Base-by-base conservation (phyloP, 2,113 vertebrate species). In the Phocoena sinus region DNA sequence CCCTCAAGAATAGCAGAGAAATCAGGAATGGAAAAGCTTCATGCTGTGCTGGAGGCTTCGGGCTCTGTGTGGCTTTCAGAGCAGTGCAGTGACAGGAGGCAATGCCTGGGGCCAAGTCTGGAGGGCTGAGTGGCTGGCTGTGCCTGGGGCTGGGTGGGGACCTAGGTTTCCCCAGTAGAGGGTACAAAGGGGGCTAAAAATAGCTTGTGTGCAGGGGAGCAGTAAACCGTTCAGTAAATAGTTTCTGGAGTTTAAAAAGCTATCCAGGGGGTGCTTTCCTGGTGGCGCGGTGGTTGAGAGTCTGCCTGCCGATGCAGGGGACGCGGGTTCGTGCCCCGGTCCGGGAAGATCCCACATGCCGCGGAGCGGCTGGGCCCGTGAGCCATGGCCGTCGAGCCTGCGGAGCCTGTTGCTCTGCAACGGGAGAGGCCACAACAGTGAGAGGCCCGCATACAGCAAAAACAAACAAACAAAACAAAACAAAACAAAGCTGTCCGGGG, bases 51-150 rank as follows among this genome's bases (percentile, higher is more conserved):
- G 36, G 71, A 13, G 6, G 31, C 86, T 76, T 28, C 14, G 10
- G 20, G n/a, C n/a, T 77, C 60, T 0, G 15, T 7, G 3, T 2
- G 53, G 17, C 10, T 10, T 31, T 65, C 94, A 56, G 82, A 60
- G 56, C 56, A 0, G 17, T 7, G 4, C n/a, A 3, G 63, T 1
- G 2, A 17, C 0, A 21, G 13, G 47, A 12, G 5, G 8, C 3
- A 14, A 9, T 2, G 10, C 38, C 8, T n/a, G 26, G 8, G 12
- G 36, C 70, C 3, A 41, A 26, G 23, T 74, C 58, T 67, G 13
- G 56, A 47, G 28, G 31, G 88, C 3, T 5, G 21, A 0, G 6
- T 25, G 77, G 5, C 56, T 13, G 71, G 67, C 65, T 58, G 4
- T 44, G 58, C 15, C 26, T 4, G 6, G 44, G 88, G 4, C 31